Base-by-base conservation (phyloP, 2,797 vertebrate species). In the Xerus rutilus region DNA sequence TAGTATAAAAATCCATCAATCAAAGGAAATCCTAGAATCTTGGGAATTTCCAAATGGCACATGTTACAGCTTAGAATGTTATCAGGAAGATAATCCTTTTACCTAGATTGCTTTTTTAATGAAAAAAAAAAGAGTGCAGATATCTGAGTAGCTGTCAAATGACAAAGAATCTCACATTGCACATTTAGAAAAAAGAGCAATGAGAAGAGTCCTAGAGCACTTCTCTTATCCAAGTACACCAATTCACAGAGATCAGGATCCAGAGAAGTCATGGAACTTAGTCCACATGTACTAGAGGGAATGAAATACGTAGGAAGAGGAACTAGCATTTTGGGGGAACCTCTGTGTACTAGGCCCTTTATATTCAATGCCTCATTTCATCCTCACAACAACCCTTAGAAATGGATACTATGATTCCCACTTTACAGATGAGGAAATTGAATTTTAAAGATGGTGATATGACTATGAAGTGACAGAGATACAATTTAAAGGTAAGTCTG, bases 401-500 rank as follows among this genome's bases (percentile, higher is more conserved):
- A 86, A 91, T 57, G 43, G 35, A 91, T 78, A 62, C 5, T 85
- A 43, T 73, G 28, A 78, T 78, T 95, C 47, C 25, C 23, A 69
- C 78, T 93, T 91, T 83, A 94, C 25, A 85, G 69, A 72, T 87
- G n/a, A 77, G 30, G 84, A 85, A 84, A 84, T 11, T 13, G 54
- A 95, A 13, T 70, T 64, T 94, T 88, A 70, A 67, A 39, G 35
- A 96, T 94, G 45, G 28, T 83, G 74, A 89, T 70, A 89, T 78
- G 45, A 89, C 76, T 86, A 43, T 78, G 20, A 86, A 83, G 47
- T 25, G 69, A 52, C 30, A 62, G 62, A 94, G 47, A 18, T 92
- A 59, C 82, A 76, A 96, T 79, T 92, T 95, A 77, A 90, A 96
- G 78, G 79, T 81, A 73, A 81, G 72, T 73, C 54, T 57, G 18